Base-by-base conservation (phyloP, 2,797 vertebrate species). In the Phalloptychus januarius region DNA sequence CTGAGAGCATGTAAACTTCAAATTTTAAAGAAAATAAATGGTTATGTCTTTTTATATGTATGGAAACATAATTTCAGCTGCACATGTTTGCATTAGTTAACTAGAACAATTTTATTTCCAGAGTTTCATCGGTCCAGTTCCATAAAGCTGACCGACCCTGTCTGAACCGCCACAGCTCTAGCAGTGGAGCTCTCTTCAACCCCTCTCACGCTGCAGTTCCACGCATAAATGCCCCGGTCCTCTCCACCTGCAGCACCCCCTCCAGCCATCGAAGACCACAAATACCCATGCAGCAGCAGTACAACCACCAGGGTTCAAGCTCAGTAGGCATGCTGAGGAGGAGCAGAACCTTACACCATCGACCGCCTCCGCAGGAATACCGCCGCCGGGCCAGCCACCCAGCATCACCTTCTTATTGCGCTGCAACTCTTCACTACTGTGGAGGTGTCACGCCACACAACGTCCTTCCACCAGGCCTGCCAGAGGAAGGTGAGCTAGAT, bases 341-440 rank as follows among this genome's bases (percentile, higher is more conserved):
- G 81, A 96, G 95, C 87, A 89, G 94, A 44, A 96, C 95, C 0
- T 84, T 96, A 72, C 95, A 96, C 85, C 94, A 96, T 58, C 94
- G 94, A 0, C 91, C 94, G 0, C 90, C 92, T 1, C 87, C 87
- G 0, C 91, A 93, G 71, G 94, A 95, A 78, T 94, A 95, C 72
- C 94, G 95, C 54, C 93, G 96, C 11, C 86, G 95, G 6, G 95
- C 96, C 4, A 96, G 95, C 74, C 96, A 96, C 84, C 95, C 95
- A 0, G 91, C 95, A 0, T 95, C 95, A 0, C 94, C 95, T 4
- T 94, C 95, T 65, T 95, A 96, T 79, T 92, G 94, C 36, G 90
- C 93, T 25, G 86, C 92, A 23, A 95, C 95, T 0, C 48, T 95
- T 78, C 93, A 95, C 76, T 93, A 92, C 76, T 94, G 93, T 52